phyloP scores from a whole-genome alignment of 2,888 invertebrate species.

The Drosophila mercatorum region DNA sequence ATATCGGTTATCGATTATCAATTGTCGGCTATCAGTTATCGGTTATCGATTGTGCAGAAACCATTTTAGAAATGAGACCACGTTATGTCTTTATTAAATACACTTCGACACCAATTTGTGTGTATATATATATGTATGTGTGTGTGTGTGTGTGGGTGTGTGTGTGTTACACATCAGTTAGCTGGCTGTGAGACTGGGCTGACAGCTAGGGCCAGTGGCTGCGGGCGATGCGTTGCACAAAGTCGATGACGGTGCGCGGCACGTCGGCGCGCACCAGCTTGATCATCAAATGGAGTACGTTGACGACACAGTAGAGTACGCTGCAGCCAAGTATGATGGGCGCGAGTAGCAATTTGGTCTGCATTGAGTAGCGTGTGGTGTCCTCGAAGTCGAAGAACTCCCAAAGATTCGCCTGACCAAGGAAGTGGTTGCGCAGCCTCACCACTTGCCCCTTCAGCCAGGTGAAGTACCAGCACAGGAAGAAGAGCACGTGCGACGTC shows the following conservation, averaged over 20 bases:
- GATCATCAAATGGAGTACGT: slow-evolving; percentile 54
- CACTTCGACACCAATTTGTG: slow-evolving; percentile 13
- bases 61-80: slow-evolving; percentile 2
- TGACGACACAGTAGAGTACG: slow-evolving; percentile 62
- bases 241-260: slow-evolving; percentile 55
- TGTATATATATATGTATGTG: too few relatives aligned
- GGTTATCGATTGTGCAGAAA: background rate
- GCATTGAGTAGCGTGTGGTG: slow-evolving; percentile 50
- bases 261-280: slow-evolving; percentile 64
- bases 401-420: slow-evolving; percentile 66
- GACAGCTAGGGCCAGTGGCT: slow-evolving; percentile 9
- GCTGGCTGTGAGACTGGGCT: slow-evolving; percentile 4
- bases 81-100: slow-evolving; percentile 23
- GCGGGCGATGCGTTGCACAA: slow-evolving; percentile 48
- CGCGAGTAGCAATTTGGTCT: slow-evolving; percentile 67
- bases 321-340: slow-evolving; percentile 63
- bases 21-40: background rate
- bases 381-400: slow-evolving; percentile 74
- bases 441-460: slow-evolving; percentile 68
- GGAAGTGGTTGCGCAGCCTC: slow-evolving; percentile 58
- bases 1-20: background rate
- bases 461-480: slow-evolving; percentile 63
- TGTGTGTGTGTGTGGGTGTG: background rate
- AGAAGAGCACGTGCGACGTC: slow-evolving; percentile 65
- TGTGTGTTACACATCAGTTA: slow-evolving; percentile 10